These are phyloP conservation scores for Drosophila tristis DNA, from an alignment of 1,140 invertebrate species.

Conservation along the genomic window DNA sequence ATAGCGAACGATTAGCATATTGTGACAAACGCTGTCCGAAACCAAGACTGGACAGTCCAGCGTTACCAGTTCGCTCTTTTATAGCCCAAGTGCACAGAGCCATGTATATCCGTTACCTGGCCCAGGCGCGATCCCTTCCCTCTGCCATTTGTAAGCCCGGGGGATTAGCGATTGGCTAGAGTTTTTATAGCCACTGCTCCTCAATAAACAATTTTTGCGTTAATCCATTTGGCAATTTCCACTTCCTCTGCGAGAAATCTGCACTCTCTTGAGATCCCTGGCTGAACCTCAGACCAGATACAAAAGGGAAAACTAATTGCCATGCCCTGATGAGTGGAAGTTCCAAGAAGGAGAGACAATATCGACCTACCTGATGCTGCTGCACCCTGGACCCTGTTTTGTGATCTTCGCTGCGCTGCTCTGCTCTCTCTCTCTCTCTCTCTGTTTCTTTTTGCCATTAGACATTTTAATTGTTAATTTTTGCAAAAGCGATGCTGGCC, in stretches of 20 bases:
- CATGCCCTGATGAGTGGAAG: slow-evolving; percentile 48
- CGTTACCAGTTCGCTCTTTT: slow-evolving; percentile 33
- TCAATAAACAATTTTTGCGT: slow-evolving; percentile 51
- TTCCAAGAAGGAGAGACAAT: slow-evolving; percentile 61
- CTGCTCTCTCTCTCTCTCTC: slow-evolving; percentile 5
- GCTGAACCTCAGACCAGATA: slow-evolving; percentile 6
- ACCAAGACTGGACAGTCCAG: slow-evolving; percentile 34
- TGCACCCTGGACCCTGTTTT: slow-evolving; percentile 30
- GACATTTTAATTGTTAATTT: slow-evolving; percentile 82
- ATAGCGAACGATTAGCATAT: slow-evolving; percentile 68
- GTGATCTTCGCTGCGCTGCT: slow-evolving; percentile 33
- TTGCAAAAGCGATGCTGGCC: slow-evolving; percentile 31
- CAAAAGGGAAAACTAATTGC: slow-evolving; percentile 58
- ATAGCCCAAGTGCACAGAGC: slow-evolving; percentile 28
- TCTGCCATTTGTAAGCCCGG: neutral
- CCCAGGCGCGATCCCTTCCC: neutral
- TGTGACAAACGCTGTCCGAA: slow-evolving; percentile 25
- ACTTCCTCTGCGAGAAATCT: slow-evolving; percentile 53
- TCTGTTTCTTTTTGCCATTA: slow-evolving; percentile 60
- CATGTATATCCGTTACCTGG: slow-evolving; percentile 23
- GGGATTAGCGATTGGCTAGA: slow-evolving; percentile 30
- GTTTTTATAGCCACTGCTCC: slow-evolving; percentile 35
- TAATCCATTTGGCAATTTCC: slow-evolving; percentile 72
- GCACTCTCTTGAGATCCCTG: slow-evolving; percentile 19
- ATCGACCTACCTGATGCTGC: slow-evolving; percentile 46